Percentiles rank a stretch among this genome's conserved stretches.
Evolutionary conservation across 2,888 invertebrate genomes (phyloP).

Genomic region (Aethes cnicana): DNA sequence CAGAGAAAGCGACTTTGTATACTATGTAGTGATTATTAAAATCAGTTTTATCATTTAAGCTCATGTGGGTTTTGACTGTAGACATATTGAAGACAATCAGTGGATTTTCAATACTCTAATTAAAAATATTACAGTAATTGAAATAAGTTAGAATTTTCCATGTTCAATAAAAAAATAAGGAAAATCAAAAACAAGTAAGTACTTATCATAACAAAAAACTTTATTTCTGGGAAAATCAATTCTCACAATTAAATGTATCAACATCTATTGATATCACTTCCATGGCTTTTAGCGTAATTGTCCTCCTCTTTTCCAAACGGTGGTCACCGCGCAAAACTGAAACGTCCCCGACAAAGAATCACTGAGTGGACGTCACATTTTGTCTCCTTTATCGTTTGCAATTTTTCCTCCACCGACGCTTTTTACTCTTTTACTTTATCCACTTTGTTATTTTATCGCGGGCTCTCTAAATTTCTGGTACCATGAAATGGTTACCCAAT

Average conservation of each 20-base stretch:
- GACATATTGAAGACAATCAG: too few species aligned
- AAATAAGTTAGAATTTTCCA: too few species aligned
- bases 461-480: constrained; percentile 17
- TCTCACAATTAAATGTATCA: constrained; percentile 13
- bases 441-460: constrained; percentile 28
- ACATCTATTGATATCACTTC: constrained; percentile 4
- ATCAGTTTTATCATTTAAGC: too few species aligned
- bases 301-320: constrained; percentile 35
- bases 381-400: constrained; percentile 33
- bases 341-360: constrained; percentile 35
- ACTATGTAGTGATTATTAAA: too few species aligned
- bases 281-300: constrained; percentile 16
- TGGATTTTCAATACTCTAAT: too few species aligned
- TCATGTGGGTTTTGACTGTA: too few species aligned
- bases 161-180: too few species aligned
- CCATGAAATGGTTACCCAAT: constrained; percentile 2
- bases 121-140: too few species aligned
- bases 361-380: constrained; percentile 36
- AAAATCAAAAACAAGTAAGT: too few species aligned
- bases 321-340: constrained; percentile 39
- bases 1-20: too few species aligned
- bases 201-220: too few species aligned
- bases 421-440: constrained; percentile 24
- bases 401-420: constrained; percentile 29
- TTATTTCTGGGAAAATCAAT: too few species aligned